phyloP scores from a whole-genome alignment of 2,113 vertebrate species.

The Leucopsar rothschildi region DNA sequence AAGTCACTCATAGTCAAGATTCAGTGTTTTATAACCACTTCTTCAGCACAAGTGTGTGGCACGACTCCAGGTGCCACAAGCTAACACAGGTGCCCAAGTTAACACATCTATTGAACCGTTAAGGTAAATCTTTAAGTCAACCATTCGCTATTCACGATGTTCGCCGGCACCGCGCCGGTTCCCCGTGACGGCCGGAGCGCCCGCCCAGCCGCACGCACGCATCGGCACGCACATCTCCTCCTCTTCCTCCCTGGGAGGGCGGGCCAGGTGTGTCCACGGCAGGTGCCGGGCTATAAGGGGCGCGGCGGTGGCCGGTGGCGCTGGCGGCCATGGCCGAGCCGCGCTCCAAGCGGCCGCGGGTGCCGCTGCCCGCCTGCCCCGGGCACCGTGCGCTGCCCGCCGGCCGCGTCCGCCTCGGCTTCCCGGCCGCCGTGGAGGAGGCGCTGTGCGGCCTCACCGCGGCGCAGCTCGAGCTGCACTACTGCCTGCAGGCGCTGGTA shows the following conservation, averaged over 20 bases:
- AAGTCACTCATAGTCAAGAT: not conserved
- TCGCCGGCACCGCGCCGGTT: not conserved
- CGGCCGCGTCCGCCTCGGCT: constrained; percentile 61
- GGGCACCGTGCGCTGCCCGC: constrained; percentile 30
- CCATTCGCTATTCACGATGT: not conserved
- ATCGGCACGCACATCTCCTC: not conserved
- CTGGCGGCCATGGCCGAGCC: constrained; percentile 61
- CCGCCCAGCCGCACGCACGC: not conserved
- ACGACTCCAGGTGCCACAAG: too few relatives aligned
- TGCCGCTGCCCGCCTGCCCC: constrained; percentile 59
- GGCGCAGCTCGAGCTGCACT: constrained; percentile 69
- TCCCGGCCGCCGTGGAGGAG: constrained; percentile 73
- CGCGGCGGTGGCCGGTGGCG: not conserved
- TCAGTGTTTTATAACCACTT: not conserved
- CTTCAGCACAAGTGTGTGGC: not conserved
- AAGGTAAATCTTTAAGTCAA: not conserved
- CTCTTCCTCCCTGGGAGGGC: not conserved
- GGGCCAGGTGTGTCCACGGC: constrained; percentile 13
- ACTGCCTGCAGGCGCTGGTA: constrained; percentile 76
- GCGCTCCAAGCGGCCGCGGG: constrained; percentile 62
- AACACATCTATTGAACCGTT: not conserved
- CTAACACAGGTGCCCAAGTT: not conserved
- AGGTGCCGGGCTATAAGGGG: constrained; percentile 8
- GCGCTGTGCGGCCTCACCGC: constrained; percentile 72
- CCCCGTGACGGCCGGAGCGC: not conserved